These are phyloP conservation scores for Lithophane semibrunnea DNA, from an alignment of 2,888 invertebrate species.

Conservation along the genomic window DNA sequence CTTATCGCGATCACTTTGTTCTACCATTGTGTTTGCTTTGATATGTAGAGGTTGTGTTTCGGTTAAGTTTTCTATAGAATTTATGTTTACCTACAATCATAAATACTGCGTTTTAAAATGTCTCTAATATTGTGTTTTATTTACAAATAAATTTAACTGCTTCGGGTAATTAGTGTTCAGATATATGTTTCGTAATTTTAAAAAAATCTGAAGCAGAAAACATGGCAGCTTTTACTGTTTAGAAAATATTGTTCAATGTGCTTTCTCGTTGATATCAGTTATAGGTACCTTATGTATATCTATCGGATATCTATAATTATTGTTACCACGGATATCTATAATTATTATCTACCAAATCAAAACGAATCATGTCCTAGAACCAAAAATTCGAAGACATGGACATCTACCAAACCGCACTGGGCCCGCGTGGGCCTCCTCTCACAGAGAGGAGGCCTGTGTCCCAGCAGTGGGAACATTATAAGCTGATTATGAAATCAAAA, in stretches of 20 bases:
- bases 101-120: slow-evolving; percentile 7
- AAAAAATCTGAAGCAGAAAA: not conserved
- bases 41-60: slow-evolving; percentile 21
- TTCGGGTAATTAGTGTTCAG: not conserved
- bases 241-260: not conserved
- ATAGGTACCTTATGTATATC: not conserved
- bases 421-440: too few relatives aligned
- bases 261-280: not conserved
- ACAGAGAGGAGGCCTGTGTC: too few relatives aligned
- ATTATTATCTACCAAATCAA: not conserved
- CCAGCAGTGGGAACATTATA: too few relatives aligned
- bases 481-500: not conserved
- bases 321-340: not conserved
- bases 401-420: too few relatives aligned
- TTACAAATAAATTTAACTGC: not conserved
- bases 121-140: not conserved
- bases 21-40: slow-evolving; percentile 34
- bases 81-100: slow-evolving; percentile 15
- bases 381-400: too few relatives aligned
- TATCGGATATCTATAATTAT: not conserved
- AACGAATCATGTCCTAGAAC: too few relatives aligned
- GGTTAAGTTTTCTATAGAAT: slow-evolving; percentile 17
- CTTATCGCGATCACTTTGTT: slow-evolving; percentile 55
- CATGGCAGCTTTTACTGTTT: not conserved
- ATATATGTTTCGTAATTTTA: not conserved